A percentile compares a stretch with the other conserved stretches of the same genome.
These are phyloP conservation scores for Cephonodes hylas DNA, from an alignment of 2,888 invertebrate genomes.

Conservation along the genomic window DNA sequence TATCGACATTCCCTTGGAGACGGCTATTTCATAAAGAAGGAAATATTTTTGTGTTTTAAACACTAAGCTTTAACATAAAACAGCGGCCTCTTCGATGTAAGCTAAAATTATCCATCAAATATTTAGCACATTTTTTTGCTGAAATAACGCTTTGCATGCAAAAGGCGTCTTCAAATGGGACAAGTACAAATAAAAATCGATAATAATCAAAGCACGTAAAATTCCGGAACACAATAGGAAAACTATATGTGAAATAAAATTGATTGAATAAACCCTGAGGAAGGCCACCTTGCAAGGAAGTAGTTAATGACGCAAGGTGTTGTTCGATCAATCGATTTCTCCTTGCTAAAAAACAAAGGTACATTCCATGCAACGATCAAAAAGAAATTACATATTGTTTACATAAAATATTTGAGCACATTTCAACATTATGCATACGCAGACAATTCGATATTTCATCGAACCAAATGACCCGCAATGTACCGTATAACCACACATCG, in stretches of 20 bases:
- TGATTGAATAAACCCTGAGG: background rate
- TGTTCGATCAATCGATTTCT: slow-evolving; percentile 2
- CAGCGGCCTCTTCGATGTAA: too few species aligned
- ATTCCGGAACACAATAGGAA: background rate
- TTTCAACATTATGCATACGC: background rate
- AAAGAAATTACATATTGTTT: too few species aligned
- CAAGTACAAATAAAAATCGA: background rate
- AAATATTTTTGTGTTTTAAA: too few species aligned
- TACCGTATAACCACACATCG: slow-evolving; percentile 3
- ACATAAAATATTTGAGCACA: background rate
- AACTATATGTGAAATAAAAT: background rate
- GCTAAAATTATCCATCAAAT: too few species aligned
- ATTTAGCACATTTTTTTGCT: too few species aligned
- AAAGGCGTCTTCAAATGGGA: background rate
- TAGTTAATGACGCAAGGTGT: background rate
- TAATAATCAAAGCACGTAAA: background rate
- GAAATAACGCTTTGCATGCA: too few species aligned
- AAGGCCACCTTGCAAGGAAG: background rate
- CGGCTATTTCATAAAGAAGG: too few species aligned
- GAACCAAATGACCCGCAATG: background rate
- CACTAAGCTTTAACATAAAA: too few species aligned
- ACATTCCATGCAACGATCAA: too few species aligned
- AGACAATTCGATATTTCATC: background rate
- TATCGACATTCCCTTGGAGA: too few species aligned
- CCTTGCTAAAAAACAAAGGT: background rate